A percentile compares a stretch with the other conserved stretches of the same genome.
Conservation (phyloP, 2,797 vertebrate genomes). For the Eulemur mongoz region DNA sequence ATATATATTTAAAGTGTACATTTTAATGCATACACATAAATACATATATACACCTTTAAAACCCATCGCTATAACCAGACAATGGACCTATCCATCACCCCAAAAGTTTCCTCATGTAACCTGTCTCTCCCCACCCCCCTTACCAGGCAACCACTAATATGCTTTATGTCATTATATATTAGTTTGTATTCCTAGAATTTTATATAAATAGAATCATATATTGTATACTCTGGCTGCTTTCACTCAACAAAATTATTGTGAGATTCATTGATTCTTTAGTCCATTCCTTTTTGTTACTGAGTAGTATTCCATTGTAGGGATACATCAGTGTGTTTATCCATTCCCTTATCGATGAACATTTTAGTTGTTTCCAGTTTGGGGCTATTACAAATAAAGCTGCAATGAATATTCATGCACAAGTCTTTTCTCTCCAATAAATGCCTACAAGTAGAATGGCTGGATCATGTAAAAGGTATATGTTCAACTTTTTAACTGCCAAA, state of each 20-base stretch:
- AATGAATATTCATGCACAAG: neutral
- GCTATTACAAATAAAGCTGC: neutral
- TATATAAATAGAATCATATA: neutral
- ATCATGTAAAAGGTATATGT: neutral
- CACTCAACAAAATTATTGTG: neutral
- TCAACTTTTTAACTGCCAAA: neutral
- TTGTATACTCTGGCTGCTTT: neutral
- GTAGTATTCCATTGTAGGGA: neutral
- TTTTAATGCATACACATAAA: neutral
- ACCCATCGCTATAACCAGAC: neutral
- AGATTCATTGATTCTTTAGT: neutral
- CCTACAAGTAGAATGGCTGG: neutral
- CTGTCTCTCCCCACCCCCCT: neutral
- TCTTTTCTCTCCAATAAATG: conserved; percentile 20
- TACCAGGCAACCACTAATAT: neutral
- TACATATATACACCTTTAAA: neutral
- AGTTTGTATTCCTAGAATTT: neutral
- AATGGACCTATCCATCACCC: neutral
- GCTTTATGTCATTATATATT: neutral
- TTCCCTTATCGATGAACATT: neutral
- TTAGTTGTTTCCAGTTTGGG: neutral
- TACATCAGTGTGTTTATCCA: neutral
- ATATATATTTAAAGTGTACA: neutral
- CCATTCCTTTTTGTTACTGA: neutral
- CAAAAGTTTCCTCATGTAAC: neutral